Base-by-base conservation (phyloP, 2,797 vertebrate genomes). In the Helicolenus hilgendorfi region DNA sequence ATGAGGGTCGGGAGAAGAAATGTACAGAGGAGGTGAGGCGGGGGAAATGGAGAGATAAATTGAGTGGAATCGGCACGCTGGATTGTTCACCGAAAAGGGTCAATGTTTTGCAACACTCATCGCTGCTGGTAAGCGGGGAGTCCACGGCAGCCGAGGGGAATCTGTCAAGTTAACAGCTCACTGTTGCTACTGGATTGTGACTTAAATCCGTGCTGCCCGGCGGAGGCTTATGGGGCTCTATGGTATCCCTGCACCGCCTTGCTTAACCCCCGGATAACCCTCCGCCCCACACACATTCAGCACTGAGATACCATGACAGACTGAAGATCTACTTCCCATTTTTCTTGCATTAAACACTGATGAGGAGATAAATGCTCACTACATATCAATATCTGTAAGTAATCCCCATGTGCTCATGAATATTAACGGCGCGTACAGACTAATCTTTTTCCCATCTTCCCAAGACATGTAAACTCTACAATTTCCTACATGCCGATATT, bases 101-200 rank as follows among this genome's bases (percentile, higher is more conserved):
- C 33, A 45, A 31, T 81, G 81, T 84, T 91, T 91, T 85, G 87
- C 70, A 68, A 41, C 78, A 84, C 36, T 33, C 18, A 22, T 14
- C 41, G 58, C 70, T 88, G 77, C 87, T 81, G 89, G 83, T 88
- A 89, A 91, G 85, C 74, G 64, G 80, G 58, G 75, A 75, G 35
- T 31, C 41, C 22, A 1, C 1, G 3, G 64, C 24, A 72, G 73
- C 64, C 1, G 4, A 67, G 31, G 58, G 70, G 83, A 90, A 92
- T 94, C 84, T 45, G 81, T 89, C 86, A 89, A 60, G 78, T 86
- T 88, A 87, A 91, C 71, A 59, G 86, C 81, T 90, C 82, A 79
- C 70, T 33, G 74, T 71, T 84, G 49, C 79, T 75, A 41, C 84
- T 79, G 85, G 83, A 87, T 88, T 77, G 74, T 72, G 77, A 86